A percentile compares a stretch with the other conserved stretches of the same genome.
Conservation (phyloP, 2,888 invertebrate species). For the Mimumesa dahlbomi region DNA sequence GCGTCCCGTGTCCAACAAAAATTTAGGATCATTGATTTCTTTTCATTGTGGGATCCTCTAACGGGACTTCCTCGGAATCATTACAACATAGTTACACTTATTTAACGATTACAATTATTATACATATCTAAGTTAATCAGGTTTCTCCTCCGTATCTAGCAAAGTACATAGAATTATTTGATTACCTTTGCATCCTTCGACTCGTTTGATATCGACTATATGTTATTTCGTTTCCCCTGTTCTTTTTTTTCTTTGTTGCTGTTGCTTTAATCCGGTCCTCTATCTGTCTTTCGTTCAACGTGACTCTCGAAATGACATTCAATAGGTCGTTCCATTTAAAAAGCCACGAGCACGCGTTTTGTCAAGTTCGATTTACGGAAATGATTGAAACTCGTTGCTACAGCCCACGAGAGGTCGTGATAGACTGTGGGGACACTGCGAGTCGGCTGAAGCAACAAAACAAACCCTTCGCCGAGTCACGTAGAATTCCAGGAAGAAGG, state of each 20-base stretch:
- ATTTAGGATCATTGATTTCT: neutral
- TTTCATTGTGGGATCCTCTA: neutral
- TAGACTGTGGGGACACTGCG: no score
- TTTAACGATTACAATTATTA: slow-evolving; percentile 59
- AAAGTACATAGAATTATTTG: slow-evolving; percentile 50
- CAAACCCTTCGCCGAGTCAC: no score
- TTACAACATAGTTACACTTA: slow-evolving; percentile 59
- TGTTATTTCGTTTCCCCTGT: slow-evolving; percentile 43
- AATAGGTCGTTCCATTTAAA: slow-evolving; percentile 19
- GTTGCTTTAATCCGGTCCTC: slow-evolving; percentile 21
- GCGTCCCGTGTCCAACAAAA: slow-evolving; percentile 1
- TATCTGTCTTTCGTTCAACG: slow-evolving; percentile 1
- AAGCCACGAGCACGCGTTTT: slow-evolving; percentile 19
- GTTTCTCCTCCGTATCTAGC: slow-evolving; percentile 48
- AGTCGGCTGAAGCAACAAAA: no score
- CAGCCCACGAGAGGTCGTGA: no score
- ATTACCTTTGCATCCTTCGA: slow-evolving; percentile 45
- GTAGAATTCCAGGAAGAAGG: no score
- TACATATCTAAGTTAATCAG: slow-evolving; percentile 58
- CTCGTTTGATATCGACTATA: slow-evolving; percentile 51
- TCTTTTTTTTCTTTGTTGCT: no score
- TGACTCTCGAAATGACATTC: neutral
- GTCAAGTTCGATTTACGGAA: slow-evolving; percentile 5
- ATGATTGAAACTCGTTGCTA: neutral
- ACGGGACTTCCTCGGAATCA: slow-evolving; percentile 37